A percentile compares a stretch with the other conserved stretches of the same genome.
Evolutionary conservation across 64 coral and sea anemone species (phyloP).

Genomic region (Actinia tenebrosa): DNA sequence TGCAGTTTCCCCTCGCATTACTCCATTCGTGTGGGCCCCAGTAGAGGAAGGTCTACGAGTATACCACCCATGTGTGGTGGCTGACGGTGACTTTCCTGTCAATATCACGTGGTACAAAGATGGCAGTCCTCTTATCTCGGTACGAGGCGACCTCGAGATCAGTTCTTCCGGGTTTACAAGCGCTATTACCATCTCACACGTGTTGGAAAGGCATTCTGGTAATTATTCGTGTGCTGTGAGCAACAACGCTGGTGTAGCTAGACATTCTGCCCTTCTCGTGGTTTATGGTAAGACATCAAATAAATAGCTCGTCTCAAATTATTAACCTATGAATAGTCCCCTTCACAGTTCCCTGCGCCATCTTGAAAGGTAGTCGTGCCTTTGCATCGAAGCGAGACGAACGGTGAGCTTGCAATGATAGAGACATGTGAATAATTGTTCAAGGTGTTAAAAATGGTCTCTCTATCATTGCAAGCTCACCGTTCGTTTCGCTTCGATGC

Average conservation of each 20-base stretch:
- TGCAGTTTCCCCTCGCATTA: not conserved
- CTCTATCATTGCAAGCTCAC: too few relatives aligned
- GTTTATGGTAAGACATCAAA: conserved; percentile 60
- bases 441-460: too few relatives aligned
- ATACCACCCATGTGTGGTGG: not conserved
- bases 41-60: conserved; percentile 9
- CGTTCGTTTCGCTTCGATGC: too few relatives aligned
- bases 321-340: not conserved
- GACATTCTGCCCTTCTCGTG: conserved; percentile 26
- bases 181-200: not conserved
- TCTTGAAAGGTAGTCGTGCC: too few relatives aligned
- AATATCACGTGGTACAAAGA: conserved; percentile 40
- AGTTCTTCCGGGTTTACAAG: not conserved
- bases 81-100: conserved; percentile 5
- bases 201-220: conserved; percentile 34
- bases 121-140: not conserved
- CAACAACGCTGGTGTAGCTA: conserved; percentile 53
- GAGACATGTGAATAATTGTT: too few relatives aligned
- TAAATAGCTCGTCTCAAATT: too few relatives aligned
- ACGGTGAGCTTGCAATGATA: too few relatives aligned
- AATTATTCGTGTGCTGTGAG: conserved; percentile 68
- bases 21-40: conserved; percentile 12
- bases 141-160: not conserved
- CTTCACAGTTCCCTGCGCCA: too few relatives aligned
- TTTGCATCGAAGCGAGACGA: too few relatives aligned